Conservation (phyloP, 2,888 invertebrate genomes). For the Chymomyza amoena region DNA sequence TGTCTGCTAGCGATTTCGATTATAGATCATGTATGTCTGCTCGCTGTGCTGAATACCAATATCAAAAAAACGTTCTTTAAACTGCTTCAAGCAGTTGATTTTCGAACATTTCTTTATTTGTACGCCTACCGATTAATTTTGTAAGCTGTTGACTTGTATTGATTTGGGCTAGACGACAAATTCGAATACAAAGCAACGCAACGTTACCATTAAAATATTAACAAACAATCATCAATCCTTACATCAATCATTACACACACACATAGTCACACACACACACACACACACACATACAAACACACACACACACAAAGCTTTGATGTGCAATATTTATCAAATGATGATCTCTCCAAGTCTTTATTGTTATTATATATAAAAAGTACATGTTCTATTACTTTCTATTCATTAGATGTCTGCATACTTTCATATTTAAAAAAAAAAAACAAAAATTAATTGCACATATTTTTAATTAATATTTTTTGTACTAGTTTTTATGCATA, state of each 20-base stretch:
- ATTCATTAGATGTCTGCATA: conserved; percentile 29
- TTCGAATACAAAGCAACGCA: conserved; percentile 34
- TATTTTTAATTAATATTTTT: conserved; percentile 1
- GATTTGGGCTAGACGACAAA: conserved; percentile 31
- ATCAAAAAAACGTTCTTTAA: not conserved
- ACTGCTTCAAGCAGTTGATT: conserved; percentile 28
- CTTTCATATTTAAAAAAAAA: conserved; percentile 7
- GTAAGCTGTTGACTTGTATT: conserved; percentile 52
- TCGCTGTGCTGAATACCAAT: not conserved
- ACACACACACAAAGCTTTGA: conserved; percentile 12
- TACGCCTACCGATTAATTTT: conserved; percentile 50
- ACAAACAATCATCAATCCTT: conserved; percentile 9
- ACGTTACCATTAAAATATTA: not conserved
- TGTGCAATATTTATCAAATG: conserved; percentile 33
- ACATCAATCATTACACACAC: conserved; percentile 10
- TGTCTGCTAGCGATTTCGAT: no score
- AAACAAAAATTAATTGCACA: not conserved
- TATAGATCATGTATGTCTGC: no score
- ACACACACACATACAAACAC: conserved; percentile 8
- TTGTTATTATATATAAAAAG: conserved; percentile 17
- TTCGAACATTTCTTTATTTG: conserved; percentile 63
- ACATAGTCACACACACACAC: conserved; percentile 16
- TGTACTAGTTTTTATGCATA: not conserved
- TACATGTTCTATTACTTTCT: conserved; percentile 21
- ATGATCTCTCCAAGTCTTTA: conserved; percentile 14